Conservation (phyloP, 2,797 vertebrate species). For the Syngnathus rostellatus region DNA sequence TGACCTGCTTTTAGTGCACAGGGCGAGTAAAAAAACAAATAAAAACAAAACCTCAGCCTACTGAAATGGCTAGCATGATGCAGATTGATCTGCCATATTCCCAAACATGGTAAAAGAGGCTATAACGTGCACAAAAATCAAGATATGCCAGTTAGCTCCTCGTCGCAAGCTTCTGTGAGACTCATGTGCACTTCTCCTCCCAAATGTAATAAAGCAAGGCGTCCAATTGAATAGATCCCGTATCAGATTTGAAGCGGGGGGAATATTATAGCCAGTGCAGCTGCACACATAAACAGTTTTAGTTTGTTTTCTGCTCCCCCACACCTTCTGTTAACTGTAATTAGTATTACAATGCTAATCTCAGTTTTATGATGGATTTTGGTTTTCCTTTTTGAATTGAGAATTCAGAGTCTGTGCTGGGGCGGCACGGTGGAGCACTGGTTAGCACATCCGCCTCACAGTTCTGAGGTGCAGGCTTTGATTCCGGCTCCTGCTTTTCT, state of each 20-base stretch:
- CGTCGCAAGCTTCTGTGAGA: background rate
- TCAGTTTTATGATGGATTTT: slow-evolving; percentile 19
- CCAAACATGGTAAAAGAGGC: too few species aligned
- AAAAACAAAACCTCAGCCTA: too few species aligned
- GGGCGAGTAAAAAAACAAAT: too few species aligned
- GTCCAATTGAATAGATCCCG: slow-evolving; percentile 16
- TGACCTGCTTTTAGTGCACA: too few species aligned
- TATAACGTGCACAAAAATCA: too few species aligned
- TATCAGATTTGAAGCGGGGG: slow-evolving; percentile 3
- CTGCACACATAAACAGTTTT: background rate
- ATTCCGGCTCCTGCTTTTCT: too few species aligned
- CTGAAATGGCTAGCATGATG: too few species aligned
- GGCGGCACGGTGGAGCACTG: too few species aligned
- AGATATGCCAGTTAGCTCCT: too few species aligned
- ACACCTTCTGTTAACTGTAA: slow-evolving; percentile 30
- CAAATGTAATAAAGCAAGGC: background rate
- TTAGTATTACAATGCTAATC: slow-evolving; percentile 35
- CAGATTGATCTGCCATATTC: too few species aligned
- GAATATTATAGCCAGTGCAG: slow-evolving; percentile 6
- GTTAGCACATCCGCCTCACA: too few species aligned
- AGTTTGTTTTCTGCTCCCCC: background rate
- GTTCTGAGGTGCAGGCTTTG: too few species aligned
- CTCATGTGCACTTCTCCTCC: background rate
- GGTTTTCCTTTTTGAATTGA: slow-evolving; percentile 21
- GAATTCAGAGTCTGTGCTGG: slow-evolving; percentile 28